Evolutionary conservation across 64 coral and sea anemone species (phyloP).

Genomic region (Montipora capricornis): DNA sequence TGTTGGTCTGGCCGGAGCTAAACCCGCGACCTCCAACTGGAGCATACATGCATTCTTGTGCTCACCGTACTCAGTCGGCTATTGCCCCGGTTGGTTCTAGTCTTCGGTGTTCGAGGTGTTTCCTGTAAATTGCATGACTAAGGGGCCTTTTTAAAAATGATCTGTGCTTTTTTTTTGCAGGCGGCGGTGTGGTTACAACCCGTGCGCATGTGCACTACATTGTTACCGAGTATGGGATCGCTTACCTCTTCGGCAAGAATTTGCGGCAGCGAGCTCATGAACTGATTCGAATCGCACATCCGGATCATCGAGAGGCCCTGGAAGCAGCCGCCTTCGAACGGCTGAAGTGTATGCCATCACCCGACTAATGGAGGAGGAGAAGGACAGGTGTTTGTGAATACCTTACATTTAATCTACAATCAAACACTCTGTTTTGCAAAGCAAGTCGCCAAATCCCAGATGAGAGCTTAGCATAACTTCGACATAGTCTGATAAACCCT

Average conservation of each 20-base stretch:
- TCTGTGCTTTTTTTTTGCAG: not conserved
- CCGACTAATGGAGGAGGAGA: constrained; percentile 23
- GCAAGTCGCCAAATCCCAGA: too few species aligned
- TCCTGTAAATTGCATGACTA: not conserved
- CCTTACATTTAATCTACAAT: too few species aligned
- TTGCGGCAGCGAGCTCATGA: constrained; percentile 89
- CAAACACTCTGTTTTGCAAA: too few species aligned
- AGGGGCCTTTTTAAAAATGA: not conserved
- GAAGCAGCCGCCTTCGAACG: constrained; percentile 93
- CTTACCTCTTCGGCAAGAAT: constrained; percentile 95
- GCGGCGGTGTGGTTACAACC: constrained; percentile 94
- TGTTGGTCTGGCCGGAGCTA: too few species aligned
- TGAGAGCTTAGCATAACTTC: too few species aligned
- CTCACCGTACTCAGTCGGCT: too few species aligned
- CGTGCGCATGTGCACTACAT: constrained; percentile 95
- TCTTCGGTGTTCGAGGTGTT: too few species aligned
- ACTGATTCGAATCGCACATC: constrained; percentile 91
- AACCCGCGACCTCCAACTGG: too few species aligned
- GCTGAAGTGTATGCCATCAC: constrained; percentile 97
- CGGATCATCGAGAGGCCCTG: constrained; percentile 84
- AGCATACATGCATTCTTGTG: too few species aligned
- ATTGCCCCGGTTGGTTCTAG: too few species aligned
- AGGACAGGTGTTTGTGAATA: too few species aligned
- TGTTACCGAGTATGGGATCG: constrained; percentile 95
- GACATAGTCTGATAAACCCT: too few species aligned